Base-by-base conservation (phyloP, 2,113 vertebrate genomes). In the Alethe castanea region DNA sequence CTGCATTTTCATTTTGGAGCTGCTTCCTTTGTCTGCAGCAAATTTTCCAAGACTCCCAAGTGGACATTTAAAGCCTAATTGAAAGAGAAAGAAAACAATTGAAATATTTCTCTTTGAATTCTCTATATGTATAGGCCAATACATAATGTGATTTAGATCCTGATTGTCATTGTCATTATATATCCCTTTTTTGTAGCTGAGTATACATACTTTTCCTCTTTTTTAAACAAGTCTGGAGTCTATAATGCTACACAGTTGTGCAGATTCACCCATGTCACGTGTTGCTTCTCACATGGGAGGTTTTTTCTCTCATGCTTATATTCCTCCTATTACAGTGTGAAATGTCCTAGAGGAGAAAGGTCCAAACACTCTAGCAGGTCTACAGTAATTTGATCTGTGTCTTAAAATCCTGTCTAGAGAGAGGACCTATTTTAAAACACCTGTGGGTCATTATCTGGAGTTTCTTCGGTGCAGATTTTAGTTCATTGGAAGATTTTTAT, bases 401-500 rank as follows among this genome's bases (percentile, higher is more conserved):
- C 70, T 79, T 96, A 74, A 79, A 95, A 57, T 36, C 35, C 53
- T 76, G 29, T 57, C 15, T 50, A 90, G 59, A 93, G 72, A 90
- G 40, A 67, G 17, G 53, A 88, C 12, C 20, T 61, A 53, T 94
- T 92, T 96, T 84, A 74, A 65, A 92, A 56, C 16, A 94, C 45
- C 26, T 73, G 84, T 29, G 8, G 31, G 15, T 42, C 79, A 19
- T 95, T 91, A 83, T 72, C 50, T 96, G 78, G 60, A 53, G 16
- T 86, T 91, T 95, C 29, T 90, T 95, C 79, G 59, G 74, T n/a
- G 40, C 31, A 78, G 61, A 92, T 96, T 93, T 95, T 62, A 82
- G 69, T 56, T 95, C 78, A 92, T 95, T 92, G 84, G 57, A 87
- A 66, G 70, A 88, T 50, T 97, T 92, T 79, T 92, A 95, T 82